Evolutionary conservation across 2,888 invertebrate genomes (phyloP), one percentile per base, ranked within the genome.

Genomic region (Rhamphomyia laevipes): DNA sequence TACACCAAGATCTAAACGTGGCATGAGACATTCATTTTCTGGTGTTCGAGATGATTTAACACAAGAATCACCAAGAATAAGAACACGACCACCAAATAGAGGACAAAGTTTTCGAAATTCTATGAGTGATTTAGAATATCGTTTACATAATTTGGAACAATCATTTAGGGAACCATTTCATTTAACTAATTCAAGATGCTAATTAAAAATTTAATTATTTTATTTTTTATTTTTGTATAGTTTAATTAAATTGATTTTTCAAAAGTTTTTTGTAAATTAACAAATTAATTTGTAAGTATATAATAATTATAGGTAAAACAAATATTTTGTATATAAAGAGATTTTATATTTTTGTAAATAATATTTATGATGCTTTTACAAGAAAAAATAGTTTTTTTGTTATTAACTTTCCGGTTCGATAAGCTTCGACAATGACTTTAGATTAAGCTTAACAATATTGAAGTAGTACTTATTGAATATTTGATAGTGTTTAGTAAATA

Each of bases 1-100:
- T 33, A 23, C 17, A 3, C 21, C 45, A 4, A 21, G 27, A 23
- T 15, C 47, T 18, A 38, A 47, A 41, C 43, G 44, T 13, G 48
- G 64, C 45, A 65, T 66, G 50, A 63, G 70, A 13, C 70, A 70
- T 51, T 70, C 70, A 1, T 70, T 70, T 57, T 70, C 70, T 7
- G 70, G 70, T 23, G 64, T 70, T 15, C 68, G 68, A 49, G 70
- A 70, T 48, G 70, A 70, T 51, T 59, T 70, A 17, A 64, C 65
- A 61, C 69, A 67, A 50, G 61, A 59, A 46, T 68, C 67, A 30
- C 68, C 69, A 11, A 63, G 65, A 45, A 60, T 68, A 18, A 62
- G 67, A 10, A 51, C 67, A 23, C 59, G 68, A 13, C 65, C 70
- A 0, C n/a, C 62, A 4, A 27, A 7, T 23, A 59, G 68, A 5